Evolutionary conservation across 92 coral and sea anemone species (phyloP).

Genomic region (Bergia sp.): DNA sequence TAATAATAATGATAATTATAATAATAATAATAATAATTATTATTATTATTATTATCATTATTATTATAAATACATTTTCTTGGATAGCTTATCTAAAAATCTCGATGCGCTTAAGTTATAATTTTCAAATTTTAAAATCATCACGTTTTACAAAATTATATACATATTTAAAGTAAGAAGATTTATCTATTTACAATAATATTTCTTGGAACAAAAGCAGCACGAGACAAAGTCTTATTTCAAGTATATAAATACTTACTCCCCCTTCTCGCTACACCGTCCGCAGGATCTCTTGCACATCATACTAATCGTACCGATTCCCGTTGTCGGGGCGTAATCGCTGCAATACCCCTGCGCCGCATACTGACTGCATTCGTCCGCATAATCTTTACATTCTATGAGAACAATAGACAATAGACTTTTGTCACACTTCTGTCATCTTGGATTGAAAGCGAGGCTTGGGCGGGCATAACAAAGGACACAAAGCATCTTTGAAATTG

Average conservation of each 20-base stretch:
- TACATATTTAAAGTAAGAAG: too few relatives aligned
- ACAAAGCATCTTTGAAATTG: too few relatives aligned
- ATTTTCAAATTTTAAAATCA: not conserved
- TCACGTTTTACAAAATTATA: not conserved
- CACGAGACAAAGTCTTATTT: too few relatives aligned
- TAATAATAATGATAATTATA: too few relatives aligned
- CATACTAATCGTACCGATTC: conserved; percentile 89
- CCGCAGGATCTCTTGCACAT: conserved; percentile 92
- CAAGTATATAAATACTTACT: conserved; percentile 51
- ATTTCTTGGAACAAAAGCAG: too few relatives aligned
- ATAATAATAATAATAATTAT: not conserved
- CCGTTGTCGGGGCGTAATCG: conserved; percentile 87
- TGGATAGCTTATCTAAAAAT: not conserved
- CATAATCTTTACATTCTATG: conserved; percentile 81
- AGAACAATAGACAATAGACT: not conserved
- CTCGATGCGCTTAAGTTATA: not conserved
- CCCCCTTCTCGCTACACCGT: conserved; percentile 53
- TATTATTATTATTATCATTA: not conserved
- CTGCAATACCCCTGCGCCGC: conserved; percentile 86
- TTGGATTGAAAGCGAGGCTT: too few relatives aligned
- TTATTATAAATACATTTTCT: not conserved
- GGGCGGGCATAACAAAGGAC: too few relatives aligned
- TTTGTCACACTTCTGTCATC: too few relatives aligned
- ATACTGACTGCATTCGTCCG: conserved; percentile 81
- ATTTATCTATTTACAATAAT: too few relatives aligned